These are phyloP conservation scores for Tipula lateralis DNA, from an alignment of 2,888 invertebrate genomes.

Conservation along the genomic window DNA sequence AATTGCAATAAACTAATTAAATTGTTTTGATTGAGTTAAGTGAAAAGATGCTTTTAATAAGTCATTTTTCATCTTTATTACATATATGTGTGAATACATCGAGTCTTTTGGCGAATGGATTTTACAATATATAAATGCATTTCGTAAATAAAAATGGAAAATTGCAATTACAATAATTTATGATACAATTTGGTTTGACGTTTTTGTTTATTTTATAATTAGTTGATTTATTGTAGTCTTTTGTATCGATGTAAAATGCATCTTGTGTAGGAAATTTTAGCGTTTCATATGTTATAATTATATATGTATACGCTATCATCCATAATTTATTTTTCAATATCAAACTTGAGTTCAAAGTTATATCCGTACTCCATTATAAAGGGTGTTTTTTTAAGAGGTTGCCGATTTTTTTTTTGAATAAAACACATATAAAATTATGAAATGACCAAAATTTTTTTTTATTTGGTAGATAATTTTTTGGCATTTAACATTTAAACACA, in stretches of 20 bases:
- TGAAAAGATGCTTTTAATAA: neutral
- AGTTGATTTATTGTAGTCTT: neutral
- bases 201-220: neutral
- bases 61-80: neutral
- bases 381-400: too few relatives aligned
- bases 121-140: neutral
- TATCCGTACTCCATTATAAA: neutral
- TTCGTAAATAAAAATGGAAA: neutral
- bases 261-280: neutral
- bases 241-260: neutral
- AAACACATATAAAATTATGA: too few relatives aligned
- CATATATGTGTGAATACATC: too few relatives aligned
- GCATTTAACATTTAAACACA: too few relatives aligned
- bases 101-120: neutral
- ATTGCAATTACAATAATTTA: neutral
- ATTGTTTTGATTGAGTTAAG: neutral
- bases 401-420: too few relatives aligned
- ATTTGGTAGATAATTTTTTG: too few relatives aligned
- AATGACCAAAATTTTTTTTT: too few relatives aligned
- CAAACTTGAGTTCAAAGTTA: neutral
- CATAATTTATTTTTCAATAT: neutral
- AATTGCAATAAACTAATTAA: slow-evolving; percentile 11
- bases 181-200: neutral
- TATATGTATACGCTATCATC: neutral
- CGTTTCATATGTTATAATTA: neutral